Base-by-base conservation (phyloP, 2,888 invertebrate genomes). In the Crematogaster levior region DNA sequence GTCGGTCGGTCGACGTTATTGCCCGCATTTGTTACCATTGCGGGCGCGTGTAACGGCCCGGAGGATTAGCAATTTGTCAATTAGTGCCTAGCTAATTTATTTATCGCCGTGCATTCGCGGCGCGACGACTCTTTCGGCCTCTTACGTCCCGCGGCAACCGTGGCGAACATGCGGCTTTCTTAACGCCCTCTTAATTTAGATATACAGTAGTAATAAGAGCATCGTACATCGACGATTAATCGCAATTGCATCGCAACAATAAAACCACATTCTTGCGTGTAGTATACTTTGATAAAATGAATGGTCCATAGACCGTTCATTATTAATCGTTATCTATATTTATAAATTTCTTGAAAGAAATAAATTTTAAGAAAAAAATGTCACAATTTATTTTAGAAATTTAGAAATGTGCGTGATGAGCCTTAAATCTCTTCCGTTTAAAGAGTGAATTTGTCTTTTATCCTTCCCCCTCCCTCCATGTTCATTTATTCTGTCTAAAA, bases 51-150 rank as follows among this genome's bases (percentile, higher is more conserved):
- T 85, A 88, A 88, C 89, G 83, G 85, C 80, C 84, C 84, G 84
- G 89, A 86, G 89, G 90, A 92, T 92, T 92, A 92, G 92, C 92
- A 91, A 93, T 93, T 92, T 91, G 92, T 93, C 93, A 92, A 93
- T 93, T 93, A 93, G 91, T 84, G 84, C 73, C 85, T 6, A 10
- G 85, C 88, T 92, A 92, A 93, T 92, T 92, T 92, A 92, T 93
- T 93, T 93, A 92, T 91, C 87, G 89, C 84, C 84, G 24, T 60
- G 65, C 63, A 63, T 53, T 63, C 84, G 65, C 73, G 65, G 53
- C 56, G 63, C 70, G 77, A 84, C 75, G 84, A 86, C 86, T 85
- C 85, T 87, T 86, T 85, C 85, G 70, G 12, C 18, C 46, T 61
- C 82, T 82, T 66, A 48, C 63, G 58, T 63, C 30, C 37, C 37